Evolutionary conservation across 2,113 vertebrate species (phyloP).

Genomic region (Protobothrops flavoviridis): DNA sequence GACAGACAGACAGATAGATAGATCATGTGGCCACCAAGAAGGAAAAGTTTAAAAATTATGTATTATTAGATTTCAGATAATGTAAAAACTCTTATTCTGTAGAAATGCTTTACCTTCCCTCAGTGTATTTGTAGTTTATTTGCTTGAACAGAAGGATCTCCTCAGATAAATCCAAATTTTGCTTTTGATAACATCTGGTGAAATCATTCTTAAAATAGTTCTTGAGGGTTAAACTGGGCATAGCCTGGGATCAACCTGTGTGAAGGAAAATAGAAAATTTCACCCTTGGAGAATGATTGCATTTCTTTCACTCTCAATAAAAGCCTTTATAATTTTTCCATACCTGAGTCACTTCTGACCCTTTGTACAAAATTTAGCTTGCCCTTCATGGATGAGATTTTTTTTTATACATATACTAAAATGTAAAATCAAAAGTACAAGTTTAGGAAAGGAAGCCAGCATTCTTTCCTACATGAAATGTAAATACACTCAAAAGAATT

Average conservation of each 20-base stretch:
- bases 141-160: not conserved
- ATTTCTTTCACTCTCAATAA: conserved; percentile 53
- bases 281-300: conserved; percentile 50
- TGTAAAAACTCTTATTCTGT: not conserved
- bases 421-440: conserved; percentile 41
- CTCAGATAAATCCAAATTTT: not conserved
- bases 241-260: conserved; percentile 23
- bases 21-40: not conserved
- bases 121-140: not conserved
- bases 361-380: conserved; percentile 44
- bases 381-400: conserved; percentile 44
- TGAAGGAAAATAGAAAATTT: conserved; percentile 51
- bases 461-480: conserved; percentile 8
- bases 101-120: not conserved
- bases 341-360: conserved; percentile 42
- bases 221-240: conserved; percentile 25
- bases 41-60: not conserved
- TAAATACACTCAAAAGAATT: not conserved
- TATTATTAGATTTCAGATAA: not conserved
- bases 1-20: too few relatives aligned
- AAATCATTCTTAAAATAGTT: not conserved
- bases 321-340: conserved; percentile 57
- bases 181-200: not conserved
- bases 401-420: conserved; percentile 32
- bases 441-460: conserved; percentile 8